Base-by-base conservation (phyloP, 2,797 vertebrate species). In the Petrocephalus sullivani region DNA sequence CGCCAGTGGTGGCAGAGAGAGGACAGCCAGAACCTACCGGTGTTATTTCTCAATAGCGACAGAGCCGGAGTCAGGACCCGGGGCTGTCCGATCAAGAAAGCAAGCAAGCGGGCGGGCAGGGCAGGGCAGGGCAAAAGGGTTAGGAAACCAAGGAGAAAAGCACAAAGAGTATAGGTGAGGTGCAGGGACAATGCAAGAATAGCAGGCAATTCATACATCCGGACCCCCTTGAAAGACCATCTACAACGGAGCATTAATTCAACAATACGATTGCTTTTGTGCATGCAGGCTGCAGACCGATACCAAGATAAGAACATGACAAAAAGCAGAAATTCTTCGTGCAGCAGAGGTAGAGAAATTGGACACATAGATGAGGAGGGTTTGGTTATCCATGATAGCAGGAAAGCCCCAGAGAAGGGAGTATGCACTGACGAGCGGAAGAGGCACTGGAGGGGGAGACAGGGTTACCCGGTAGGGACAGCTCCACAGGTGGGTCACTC, bases 11-110 rank as follows among this genome's bases (percentile, higher is more conserved):
- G 67, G 91, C 92, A 33, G 87, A 92, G 92, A 0, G 4, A 88
- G 86, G 89, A 91, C 87, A 91, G 71, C 16, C 2, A 16, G 88
- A 90, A 97, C 97, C 88, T 98, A 98, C 97, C 97, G 93, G 92
- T 91, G 93, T 98, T 96, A 99, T 91, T 99, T 98, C 95, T 98
- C 98, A 96, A 97, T 95, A 95, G 97, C 97, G 95, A 98, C 95
- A 95, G 97, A 98, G 95, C 97, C 97, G 96, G 97, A 96, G 92
- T 98, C 97, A 2, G 97, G 97, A 95, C 97, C 97, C 93, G 97
- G 95, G 93, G 97, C 97, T 99, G 97, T 92, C 94, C 96, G 93
- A 91, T 95, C 93, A 90, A 14, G 96, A 94, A 93, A 92, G 92
- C 87, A 89, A 64, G 67, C 90, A 89, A 53, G 86, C 56, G 88